A percentile compares a stretch with the other conserved stretches of the same genome.
Evolutionary conservation across 2,797 vertebrate genomes (phyloP).

Genomic region (Poeciliopsis gracilis): DNA sequence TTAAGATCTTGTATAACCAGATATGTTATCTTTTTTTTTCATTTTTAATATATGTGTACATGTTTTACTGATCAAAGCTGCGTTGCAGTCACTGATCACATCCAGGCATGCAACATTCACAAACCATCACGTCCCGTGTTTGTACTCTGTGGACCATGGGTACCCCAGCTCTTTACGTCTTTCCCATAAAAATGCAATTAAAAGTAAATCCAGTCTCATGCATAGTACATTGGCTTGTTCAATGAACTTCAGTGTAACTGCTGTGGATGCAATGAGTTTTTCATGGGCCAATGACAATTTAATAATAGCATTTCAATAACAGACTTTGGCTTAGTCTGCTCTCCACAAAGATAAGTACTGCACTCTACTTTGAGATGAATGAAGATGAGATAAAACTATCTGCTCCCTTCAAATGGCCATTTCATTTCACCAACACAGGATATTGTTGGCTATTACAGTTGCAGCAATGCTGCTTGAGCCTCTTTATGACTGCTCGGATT

Average conservation of each 20-base stretch:
- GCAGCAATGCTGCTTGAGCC: conserved; percentile 2
- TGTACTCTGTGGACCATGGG: conserved; percentile 39
- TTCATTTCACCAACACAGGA: conserved; percentile 28
- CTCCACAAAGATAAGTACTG: conserved; percentile 36
- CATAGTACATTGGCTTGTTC: conserved; percentile 47
- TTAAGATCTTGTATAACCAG: conserved; percentile 13
- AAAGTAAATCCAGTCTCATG: conserved; percentile 50
- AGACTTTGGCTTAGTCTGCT: conserved; percentile 33
- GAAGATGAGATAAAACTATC: conserved; percentile 41
- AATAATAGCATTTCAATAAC: conserved; percentile 60
- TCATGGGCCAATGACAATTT: conserved; percentile 65
- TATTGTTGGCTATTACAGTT: conserved; percentile 19
- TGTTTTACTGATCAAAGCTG: conserved; percentile 18
- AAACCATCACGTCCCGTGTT: conserved; percentile 32
- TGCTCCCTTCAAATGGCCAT: conserved; percentile 32
- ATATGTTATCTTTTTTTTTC: not conserved
- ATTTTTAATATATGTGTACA: conserved; percentile 6
- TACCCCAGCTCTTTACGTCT: conserved; percentile 33
- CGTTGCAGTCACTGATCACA: conserved; percentile 25
- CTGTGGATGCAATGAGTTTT: conserved; percentile 49
- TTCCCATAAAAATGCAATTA: conserved; percentile 68
- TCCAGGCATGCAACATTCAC: conserved; percentile 31
- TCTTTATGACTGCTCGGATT: conserved; percentile 40
- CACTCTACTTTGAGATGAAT: conserved; percentile 30
- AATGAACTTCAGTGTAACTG: conserved; percentile 60